phyloP scores from a whole-genome alignment of 2,888 invertebrate species.

The Listrodromus nycthemerus region DNA sequence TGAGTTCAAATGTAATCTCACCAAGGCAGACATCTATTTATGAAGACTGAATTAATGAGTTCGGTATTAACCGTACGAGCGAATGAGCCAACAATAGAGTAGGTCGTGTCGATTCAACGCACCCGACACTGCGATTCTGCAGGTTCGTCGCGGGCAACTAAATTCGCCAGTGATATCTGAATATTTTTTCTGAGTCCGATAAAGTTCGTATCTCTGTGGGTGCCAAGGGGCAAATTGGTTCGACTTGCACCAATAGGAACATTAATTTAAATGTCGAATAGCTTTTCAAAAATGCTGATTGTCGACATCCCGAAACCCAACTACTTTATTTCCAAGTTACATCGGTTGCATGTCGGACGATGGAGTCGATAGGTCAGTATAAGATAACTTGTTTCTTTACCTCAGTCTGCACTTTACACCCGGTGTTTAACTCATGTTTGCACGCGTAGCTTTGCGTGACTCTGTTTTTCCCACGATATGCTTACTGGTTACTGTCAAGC shows the following conservation, averaged over 20 bases:
- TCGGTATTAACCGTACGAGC: neutral
- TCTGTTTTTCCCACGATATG: neutral
- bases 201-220: neutral
- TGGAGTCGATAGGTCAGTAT: neutral
- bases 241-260: neutral
- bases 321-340: neutral
- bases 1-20: neutral
- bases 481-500: neutral
- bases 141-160: neutral
- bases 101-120: neutral
- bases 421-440: neutral
- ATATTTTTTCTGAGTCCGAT: neutral
- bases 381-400: neutral
- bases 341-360: neutral
- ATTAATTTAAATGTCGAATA: neutral
- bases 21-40: neutral
- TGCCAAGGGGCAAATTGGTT: neutral
- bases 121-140: neutral
- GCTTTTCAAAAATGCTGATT: neutral
- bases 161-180: neutral
- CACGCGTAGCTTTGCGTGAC: slow-evolving; percentile 4
- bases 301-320: neutral
- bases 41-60: neutral
- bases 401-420: neutral
- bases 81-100: neutral